Base-by-base conservation (phyloP, 2,888 invertebrate genomes). In the Cloeon dipterum region DNA sequence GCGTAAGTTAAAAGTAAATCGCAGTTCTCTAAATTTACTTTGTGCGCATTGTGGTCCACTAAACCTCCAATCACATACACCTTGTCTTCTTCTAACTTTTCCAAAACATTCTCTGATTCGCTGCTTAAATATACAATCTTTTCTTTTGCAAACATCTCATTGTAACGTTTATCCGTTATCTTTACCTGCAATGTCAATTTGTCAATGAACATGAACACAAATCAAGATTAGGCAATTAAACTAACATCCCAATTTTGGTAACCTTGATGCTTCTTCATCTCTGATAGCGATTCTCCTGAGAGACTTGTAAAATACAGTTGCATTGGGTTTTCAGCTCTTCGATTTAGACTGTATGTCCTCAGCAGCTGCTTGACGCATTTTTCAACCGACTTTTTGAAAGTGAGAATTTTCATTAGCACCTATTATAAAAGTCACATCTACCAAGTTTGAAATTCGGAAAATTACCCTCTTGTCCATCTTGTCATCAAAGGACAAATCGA, bases 11-110 rank as follows among this genome's bases (percentile, higher is more conserved):
- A 8, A 11, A 25, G 11, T 8, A n/a, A n/a, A n/a, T n/a, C n/a
- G n/a, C n/a, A n/a, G 13, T 17, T 11, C 2, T 2, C n/a, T n/a
- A n/a, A 10, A 26, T 43, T 46, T 53, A 73, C 82, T 66, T 94
- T 96, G 46, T 91, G 79, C 46, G 77, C 69, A 59, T 98, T 98
- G 53, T 98, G 96, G 60, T 98, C 98, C 0, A 98, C 91, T 32
- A 98, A 61, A 19, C 94, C 98, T 26, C 98, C 98, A 53, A 98
- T 94, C 35, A 98, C 72, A 51, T 96, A 98, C 33, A 75, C 68
- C 51, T 76, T 76, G 42, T 74, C 66, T 17, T 76, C 68, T 46
- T 82, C 74, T 47, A 91, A 62, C 37, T 57, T 55, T 39, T 70
- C 66, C 43, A 96, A 66, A 5, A 86, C 58, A 60, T 85, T 86